Evolutionary conservation across 2,888 invertebrate species (phyloP), one percentile per base, ranked within the genome.

Genomic region (Glyphotaelius pellucidus): DNA sequence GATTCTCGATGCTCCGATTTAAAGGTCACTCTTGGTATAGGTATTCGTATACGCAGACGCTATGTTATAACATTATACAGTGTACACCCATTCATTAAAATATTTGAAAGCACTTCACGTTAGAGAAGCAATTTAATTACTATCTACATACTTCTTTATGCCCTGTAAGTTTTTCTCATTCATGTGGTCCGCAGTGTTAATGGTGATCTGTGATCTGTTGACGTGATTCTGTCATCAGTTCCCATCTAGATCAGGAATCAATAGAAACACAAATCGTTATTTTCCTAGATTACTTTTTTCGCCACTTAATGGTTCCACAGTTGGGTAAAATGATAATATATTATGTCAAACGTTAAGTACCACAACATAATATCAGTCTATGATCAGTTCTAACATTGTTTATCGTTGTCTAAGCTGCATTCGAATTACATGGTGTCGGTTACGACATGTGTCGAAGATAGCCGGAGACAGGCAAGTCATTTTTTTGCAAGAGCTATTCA

Each of bases 11-110:
- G 67, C 12, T n/a, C 79, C 25, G 5, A 80, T 89, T 79, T 79
- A 80, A 42, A 89, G 88, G 88, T 89, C 88, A 79, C 80, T 79
- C 67, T 86, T 89, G 35, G 38, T 67, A 32, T 88, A 88, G 30
- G 30, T 19, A 79, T 86, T 35, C 47, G 14, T 81, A 32, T 19
- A n/a, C 19, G 19, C 83, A 19, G 15, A 83, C 25, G 11, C 83
- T 19, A 19, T 31, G 83, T 32, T 31, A 80, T 80, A 80, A 80
- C 19, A 52, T 19, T 52, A 52, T 52, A 19, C 52, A 52, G 14
- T 52, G 25, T 19, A 7, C 52, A 52, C 19, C 19, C 19, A 52
- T 52, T 52, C 52, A 52, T 52, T 19, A 52, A 52, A 52, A 52
- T 19, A 52, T 52, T 52, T 52, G 14, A 47, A 47, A 47, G 47